These are phyloP conservation scores for Tetramorium parvispinum DNA, from an alignment of 1,140 invertebrate species.

Conservation along the genomic window DNA sequence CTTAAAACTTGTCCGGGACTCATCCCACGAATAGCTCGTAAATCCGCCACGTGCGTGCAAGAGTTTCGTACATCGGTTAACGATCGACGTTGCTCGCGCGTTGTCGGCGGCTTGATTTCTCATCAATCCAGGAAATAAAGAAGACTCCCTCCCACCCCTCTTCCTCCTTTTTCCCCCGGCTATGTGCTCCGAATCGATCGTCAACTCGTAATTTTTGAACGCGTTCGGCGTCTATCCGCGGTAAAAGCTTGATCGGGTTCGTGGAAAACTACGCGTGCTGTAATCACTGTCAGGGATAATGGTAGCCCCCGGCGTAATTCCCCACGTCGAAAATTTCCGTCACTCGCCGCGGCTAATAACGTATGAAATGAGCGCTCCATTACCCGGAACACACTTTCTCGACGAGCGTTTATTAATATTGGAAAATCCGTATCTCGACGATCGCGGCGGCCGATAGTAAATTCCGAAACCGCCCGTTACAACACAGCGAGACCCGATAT, in stretches of 20 bases:
- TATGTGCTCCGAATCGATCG: background rate
- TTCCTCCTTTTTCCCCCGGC: too few relatives aligned
- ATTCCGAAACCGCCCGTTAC: slow-evolving; percentile 60
- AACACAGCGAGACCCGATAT: slow-evolving; percentile 38
- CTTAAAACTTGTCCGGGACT: slow-evolving; percentile 9
- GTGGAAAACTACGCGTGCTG: slow-evolving; percentile 15
- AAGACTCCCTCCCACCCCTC: background rate
- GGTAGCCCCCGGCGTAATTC: slow-evolving; percentile 32
- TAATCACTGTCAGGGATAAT: slow-evolving; percentile 53
- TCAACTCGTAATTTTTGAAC: background rate
- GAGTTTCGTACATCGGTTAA: background rate
- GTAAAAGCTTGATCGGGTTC: slow-evolving; percentile 22
- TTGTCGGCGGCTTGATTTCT: background rate
- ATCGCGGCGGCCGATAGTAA: slow-evolving; percentile 61
- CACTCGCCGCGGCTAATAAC: slow-evolving; percentile 67
- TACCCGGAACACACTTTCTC: slow-evolving; percentile 56
- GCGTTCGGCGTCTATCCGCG: background rate
- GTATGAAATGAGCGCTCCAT: slow-evolving; percentile 68
- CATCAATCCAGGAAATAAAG: background rate
- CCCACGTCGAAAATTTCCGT: slow-evolving; percentile 45
- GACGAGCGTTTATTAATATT: slow-evolving; percentile 73
- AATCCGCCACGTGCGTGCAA: background rate
- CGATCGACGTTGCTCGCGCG: background rate
- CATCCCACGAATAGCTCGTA: background rate
- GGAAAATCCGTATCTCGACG: slow-evolving; percentile 69